Evolutionary conservation across 2,113 vertebrate species (phyloP).

Genomic region (pig (Sus scrofa)): T2T-Sscrofa CM000824.6:182551001-182551500

Average conservation of each 20-base stretch:
- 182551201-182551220: constrained; percentile 13
- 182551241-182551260: neutral
- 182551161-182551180: neutral
- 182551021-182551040: neutral
- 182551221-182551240: neutral
- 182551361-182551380: neutral
- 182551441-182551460: neutral
- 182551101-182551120: neutral
- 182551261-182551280: neutral
- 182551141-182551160: neutral
- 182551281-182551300: neutral
- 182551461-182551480: neutral
- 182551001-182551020: neutral
- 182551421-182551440: neutral
- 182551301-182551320: constrained; percentile 51
- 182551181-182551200: constrained; percentile 9
- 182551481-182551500: neutral
- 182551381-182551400: neutral
- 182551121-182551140: neutral
- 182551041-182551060: neutral
- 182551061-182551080: neutral
- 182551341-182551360: neutral
- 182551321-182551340: constrained; percentile 40
- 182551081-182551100: neutral
- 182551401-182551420: neutral